phyloP scores from a whole-genome alignment of 2,113 vertebrate species.

The Halcyon senegalensis region DNA sequence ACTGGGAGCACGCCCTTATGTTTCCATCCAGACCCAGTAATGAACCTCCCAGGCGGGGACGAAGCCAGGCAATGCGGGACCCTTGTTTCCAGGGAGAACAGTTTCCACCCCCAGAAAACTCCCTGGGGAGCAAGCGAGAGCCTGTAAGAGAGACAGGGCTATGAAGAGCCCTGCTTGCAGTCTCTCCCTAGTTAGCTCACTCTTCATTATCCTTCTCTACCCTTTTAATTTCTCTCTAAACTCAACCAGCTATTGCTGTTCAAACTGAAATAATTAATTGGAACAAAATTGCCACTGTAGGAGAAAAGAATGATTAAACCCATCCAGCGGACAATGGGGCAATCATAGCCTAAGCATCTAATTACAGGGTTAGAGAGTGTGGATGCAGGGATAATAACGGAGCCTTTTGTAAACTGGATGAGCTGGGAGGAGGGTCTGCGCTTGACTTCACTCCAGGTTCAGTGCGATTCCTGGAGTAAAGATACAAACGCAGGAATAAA shows the following conservation, averaged over 20 bases:
- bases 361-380: constrained; percentile 55
- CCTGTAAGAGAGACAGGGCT: background rate
- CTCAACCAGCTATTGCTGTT: constrained; percentile 68
- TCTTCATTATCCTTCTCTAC: constrained; percentile 59
- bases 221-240: constrained; percentile 71
- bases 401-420: constrained; percentile 15
- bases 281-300: constrained; percentile 72
- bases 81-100: background rate
- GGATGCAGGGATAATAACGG: constrained; percentile 47
- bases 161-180: background rate
- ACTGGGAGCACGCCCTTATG: background rate
- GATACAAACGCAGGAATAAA: background rate
- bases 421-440: background rate
- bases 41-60: background rate
- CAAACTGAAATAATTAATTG: constrained; percentile 75
- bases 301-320: constrained; percentile 72
- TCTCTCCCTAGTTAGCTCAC: constrained; percentile 17
- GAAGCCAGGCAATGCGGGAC: background rate
- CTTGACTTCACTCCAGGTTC: background rate
- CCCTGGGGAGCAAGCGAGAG: background rate
- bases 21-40: background rate
- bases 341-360: constrained; percentile 72
- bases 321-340: constrained; percentile 69
- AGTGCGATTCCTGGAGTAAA: background rate
- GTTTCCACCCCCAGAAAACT: background rate